These are phyloP conservation scores for Botia kubotai DNA, from an alignment of 2,797 vertebrate genomes.

Conservation along the genomic window DNA sequence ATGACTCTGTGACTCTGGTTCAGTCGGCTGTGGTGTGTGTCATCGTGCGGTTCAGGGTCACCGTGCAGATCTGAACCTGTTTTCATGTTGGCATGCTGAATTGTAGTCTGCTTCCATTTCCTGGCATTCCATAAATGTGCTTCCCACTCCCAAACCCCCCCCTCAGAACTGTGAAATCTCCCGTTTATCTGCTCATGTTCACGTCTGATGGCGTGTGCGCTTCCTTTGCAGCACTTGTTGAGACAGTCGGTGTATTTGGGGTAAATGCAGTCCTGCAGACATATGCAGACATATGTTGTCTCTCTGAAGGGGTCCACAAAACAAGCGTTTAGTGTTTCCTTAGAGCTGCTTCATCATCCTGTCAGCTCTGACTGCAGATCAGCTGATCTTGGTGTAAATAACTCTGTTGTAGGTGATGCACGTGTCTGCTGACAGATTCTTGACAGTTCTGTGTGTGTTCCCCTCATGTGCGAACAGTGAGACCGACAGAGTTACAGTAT, in stretches of 20 bases:
- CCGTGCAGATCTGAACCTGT: constrained; percentile 41
- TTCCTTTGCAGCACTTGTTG: constrained; percentile 32
- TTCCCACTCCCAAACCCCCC: not conserved
- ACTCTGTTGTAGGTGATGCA: not conserved
- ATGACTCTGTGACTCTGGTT: constrained; percentile 48
- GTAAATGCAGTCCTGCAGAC: constrained; percentile 33
- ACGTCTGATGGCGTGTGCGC: constrained; percentile 43
- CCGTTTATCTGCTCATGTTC: constrained; percentile 42
- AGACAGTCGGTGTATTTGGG: constrained; percentile 45
- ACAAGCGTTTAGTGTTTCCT: not conserved
- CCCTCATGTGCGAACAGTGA: not conserved
- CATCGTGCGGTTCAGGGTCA: constrained; percentile 54
- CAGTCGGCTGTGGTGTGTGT: constrained; percentile 48
- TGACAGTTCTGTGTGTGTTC: not conserved
- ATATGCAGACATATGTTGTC: not conserved
- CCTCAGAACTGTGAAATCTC: constrained; percentile 35
- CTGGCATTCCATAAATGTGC: constrained; percentile 48
- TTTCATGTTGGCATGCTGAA: constrained; percentile 46
- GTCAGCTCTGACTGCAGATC: not conserved
- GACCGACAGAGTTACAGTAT: not conserved
- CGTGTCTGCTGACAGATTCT: not conserved
- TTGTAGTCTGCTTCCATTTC: constrained; percentile 38
- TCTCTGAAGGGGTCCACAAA: not conserved
- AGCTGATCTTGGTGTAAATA: not conserved
- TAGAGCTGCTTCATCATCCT: not conserved